Evolutionary conservation across 2,888 invertebrate genomes (phyloP).

Genomic region (Brenthis daphne): DNA sequence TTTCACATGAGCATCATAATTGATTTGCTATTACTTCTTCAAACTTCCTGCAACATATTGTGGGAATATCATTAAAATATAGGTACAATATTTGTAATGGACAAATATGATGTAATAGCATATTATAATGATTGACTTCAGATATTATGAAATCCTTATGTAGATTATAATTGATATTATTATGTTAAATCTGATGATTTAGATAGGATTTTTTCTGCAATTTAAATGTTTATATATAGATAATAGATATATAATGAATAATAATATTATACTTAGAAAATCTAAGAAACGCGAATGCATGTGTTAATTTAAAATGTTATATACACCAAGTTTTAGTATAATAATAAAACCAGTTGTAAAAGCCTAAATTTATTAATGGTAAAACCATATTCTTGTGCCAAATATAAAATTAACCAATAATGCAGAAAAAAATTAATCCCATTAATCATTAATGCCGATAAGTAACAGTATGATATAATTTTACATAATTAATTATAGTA

Average conservation of each 20-base stretch:
- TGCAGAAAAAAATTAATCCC: background rate
- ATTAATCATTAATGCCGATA: too few relatives aligned
- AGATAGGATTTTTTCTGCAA: too few relatives aligned
- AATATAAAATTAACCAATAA: background rate
- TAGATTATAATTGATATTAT: too few relatives aligned
- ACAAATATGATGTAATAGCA: background rate
- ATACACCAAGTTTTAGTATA: too few relatives aligned
- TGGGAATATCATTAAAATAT: constrained; percentile 12
- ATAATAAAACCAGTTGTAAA: background rate
- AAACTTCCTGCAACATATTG: constrained; percentile 33
- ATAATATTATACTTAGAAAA: too few relatives aligned
- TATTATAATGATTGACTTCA: too few relatives aligned
- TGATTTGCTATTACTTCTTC: constrained; percentile 38
- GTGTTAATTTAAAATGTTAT: too few relatives aligned
- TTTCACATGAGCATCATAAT: constrained; percentile 41
- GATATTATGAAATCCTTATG: too few relatives aligned
- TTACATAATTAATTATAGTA: background rate
- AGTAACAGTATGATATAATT: background rate
- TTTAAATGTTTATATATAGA: too few relatives aligned
- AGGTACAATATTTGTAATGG: background rate
- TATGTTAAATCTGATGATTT: too few relatives aligned
- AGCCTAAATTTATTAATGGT: background rate
- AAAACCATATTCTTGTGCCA: background rate
- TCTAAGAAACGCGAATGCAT: too few relatives aligned
- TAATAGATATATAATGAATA: too few relatives aligned